These are phyloP conservation scores for Perizoma flavofasciatum DNA, from an alignment of 2,888 invertebrate species.

Conservation along the genomic window DNA sequence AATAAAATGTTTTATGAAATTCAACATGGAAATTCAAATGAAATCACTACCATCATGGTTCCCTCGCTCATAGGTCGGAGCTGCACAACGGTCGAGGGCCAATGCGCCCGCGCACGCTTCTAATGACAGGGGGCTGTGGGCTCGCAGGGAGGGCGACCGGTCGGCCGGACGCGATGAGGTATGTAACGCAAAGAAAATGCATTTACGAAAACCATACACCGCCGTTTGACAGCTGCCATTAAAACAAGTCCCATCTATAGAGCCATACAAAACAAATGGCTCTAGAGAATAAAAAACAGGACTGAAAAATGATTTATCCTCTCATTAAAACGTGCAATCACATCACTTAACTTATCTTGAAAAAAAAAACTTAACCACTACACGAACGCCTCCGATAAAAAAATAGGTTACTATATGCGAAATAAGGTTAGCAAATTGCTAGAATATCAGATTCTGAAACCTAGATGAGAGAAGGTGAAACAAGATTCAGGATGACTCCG, in stretches of 20 bases:
- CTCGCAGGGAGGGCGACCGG: constrained; percentile 64
- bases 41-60: constrained; percentile 63
- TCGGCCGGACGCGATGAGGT: constrained; percentile 55
- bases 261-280: no score
- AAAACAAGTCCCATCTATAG: no score
- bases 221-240: no score
- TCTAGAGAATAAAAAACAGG: no score
- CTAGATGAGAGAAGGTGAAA: background rate
- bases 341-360: no score
- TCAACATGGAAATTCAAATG: constrained; percentile 43
- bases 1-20: constrained; percentile 1
- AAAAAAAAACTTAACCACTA: no score
- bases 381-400: no score
- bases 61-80: constrained; percentile 57
- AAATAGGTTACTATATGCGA: no score
- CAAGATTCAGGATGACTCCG: constrained; percentile 1
- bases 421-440: no score
- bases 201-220: background rate
- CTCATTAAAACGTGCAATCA: no score
- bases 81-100: constrained; percentile 69
- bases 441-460: no score
- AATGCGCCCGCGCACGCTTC: constrained; percentile 80
- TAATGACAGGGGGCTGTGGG: constrained; percentile 68
- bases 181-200: constrained; percentile 40
- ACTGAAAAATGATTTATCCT: no score